Percentiles rank a stretch among this genome's conserved stretches.
Conservation (phyloP, 2,113 vertebrate species). For the Malurus alboscapulatus region DNA sequence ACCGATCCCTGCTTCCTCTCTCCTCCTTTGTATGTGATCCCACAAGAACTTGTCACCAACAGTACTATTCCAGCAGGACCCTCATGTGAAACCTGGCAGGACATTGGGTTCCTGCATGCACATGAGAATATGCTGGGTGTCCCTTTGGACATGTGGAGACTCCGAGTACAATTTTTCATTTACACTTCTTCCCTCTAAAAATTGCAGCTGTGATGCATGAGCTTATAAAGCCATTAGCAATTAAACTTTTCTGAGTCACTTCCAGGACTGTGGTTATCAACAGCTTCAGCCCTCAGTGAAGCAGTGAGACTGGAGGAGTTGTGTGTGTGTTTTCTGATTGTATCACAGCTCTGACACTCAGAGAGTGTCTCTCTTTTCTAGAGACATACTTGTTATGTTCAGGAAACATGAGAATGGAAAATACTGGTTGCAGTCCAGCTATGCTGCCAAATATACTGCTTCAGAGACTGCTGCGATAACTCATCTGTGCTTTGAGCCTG, state of each 20-base stretch:
- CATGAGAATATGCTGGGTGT: neutral
- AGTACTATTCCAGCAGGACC: neutral
- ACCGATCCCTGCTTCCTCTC: neutral
- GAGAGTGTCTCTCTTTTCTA: neutral
- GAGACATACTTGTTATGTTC: neutral
- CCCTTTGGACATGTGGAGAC: neutral
- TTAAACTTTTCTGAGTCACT: neutral
- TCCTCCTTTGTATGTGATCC: neutral
- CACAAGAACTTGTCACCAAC: neutral
- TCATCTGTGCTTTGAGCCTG: neutral
- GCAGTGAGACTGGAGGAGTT: neutral
- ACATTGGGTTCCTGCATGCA: neutral
- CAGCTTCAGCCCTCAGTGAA: neutral
- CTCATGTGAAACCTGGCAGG: neutral
- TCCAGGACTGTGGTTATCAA: neutral
- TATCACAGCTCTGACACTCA: neutral
- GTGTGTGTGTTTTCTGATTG: accelerated
- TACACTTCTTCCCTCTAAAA: neutral
- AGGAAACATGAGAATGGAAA: neutral
- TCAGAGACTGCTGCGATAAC: neutral
- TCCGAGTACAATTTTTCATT: neutral
- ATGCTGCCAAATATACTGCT: neutral
- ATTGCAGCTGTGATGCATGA: neutral
- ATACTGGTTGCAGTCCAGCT: neutral
- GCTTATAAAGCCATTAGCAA: neutral